phyloP scores from a whole-genome alignment of 2,113 vertebrate species.

The Silurus asotus region DNA sequence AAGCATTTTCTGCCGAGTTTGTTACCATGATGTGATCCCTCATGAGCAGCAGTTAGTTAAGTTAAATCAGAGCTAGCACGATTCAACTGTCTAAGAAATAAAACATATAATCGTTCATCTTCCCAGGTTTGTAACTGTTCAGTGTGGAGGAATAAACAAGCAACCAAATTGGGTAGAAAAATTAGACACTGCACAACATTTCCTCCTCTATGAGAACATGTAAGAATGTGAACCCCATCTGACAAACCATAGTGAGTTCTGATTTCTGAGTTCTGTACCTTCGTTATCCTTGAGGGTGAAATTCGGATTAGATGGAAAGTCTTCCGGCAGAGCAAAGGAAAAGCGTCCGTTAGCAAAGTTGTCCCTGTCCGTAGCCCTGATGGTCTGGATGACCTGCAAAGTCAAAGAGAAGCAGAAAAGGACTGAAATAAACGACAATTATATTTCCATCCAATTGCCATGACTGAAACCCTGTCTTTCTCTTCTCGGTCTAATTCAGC shows the following conservation, averaged over 20 bases:
- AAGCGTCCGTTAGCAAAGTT: constrained; percentile 83
- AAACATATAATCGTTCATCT: background rate
- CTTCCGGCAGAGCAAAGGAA: constrained; percentile 77
- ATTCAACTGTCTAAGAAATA: background rate
- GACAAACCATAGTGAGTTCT: background rate
- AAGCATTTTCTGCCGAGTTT: background rate
- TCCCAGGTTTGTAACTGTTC: background rate
- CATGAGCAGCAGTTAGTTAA: background rate
- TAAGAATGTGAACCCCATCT: background rate
- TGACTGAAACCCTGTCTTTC: background rate
- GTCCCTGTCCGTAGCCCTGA: constrained; percentile 81
- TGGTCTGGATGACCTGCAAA: constrained; percentile 81
- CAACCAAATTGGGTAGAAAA: background rate
- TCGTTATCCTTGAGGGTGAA: constrained; percentile 87
- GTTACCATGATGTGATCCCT: background rate
- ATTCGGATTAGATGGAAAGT: constrained; percentile 78
- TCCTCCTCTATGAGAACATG: background rate
- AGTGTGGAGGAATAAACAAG: background rate
- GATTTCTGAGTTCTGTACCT: constrained; percentile 66
- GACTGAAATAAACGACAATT: background rate
- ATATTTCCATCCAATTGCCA: background rate
- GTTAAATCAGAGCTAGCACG: background rate
- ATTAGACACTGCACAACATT: background rate
- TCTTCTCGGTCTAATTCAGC: background rate
- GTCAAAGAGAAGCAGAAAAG: constrained; percentile 54